Evolutionary conservation across 1,140 invertebrate genomes (phyloP).

Genomic region (Halictus rubicundus): DNA sequence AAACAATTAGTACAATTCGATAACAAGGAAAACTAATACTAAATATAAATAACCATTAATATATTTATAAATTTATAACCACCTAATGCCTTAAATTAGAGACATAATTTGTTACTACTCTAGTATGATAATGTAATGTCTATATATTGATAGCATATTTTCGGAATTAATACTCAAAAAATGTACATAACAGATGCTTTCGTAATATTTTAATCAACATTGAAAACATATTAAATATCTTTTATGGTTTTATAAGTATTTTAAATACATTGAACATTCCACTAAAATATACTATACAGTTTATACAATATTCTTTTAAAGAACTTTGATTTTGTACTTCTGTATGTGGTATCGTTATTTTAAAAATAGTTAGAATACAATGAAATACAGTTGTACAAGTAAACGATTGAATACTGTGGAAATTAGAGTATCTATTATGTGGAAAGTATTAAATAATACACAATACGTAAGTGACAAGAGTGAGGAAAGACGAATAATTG

Average conservation of each 20-base stretch:
- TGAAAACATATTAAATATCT: constrained; percentile 25
- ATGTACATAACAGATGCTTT: constrained; percentile 13
- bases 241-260: constrained; percentile 8
- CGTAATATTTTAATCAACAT: constrained; percentile 6
- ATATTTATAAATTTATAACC: constrained; percentile 32
- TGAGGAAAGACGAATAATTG: background rate
- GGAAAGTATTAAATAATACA: constrained; percentile 28
- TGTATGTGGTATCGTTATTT: constrained; percentile 8
- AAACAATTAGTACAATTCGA: constrained; percentile 47
- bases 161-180: constrained; percentile 1
- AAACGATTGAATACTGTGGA: constrained; percentile 33
- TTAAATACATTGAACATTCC: constrained; percentile 21
- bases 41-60: constrained; percentile 32
- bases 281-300: constrained; percentile 27
- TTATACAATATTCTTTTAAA: constrained; percentile 16
- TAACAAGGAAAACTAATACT: constrained; percentile 35
- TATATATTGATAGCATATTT: constrained; percentile 7
- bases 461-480: constrained; percentile 7
- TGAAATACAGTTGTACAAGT: constrained; percentile 17
- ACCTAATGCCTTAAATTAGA: constrained; percentile 11
- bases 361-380: constrained; percentile 8
- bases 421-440: constrained; percentile 36
- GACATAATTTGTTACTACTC: constrained; percentile 13
- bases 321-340: constrained; percentile 21
- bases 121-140: constrained; percentile 34